phyloP scores from a whole-genome alignment of 2,888 invertebrate species.

The Plagiodera versicolora region DNA sequence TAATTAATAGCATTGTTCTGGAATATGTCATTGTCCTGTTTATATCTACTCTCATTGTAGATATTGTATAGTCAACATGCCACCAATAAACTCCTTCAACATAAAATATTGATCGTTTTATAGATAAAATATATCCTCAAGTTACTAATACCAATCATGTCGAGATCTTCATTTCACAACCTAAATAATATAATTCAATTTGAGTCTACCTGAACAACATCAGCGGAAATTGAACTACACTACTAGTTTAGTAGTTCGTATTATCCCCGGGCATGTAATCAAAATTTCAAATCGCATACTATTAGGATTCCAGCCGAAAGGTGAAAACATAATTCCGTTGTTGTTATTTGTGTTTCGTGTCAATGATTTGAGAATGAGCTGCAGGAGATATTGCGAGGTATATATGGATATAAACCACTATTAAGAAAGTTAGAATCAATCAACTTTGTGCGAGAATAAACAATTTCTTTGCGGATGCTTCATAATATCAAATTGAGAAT shows the following conservation, averaged over 20 bases:
- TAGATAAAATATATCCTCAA: not conserved
- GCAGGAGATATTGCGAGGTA: not conserved
- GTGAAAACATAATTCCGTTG: conserved; percentile 15
- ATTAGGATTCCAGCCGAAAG: conserved; percentile 20
- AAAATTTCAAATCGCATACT: conserved; percentile 16
- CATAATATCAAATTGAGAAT: too few relatives aligned
- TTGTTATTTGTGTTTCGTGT: conserved; percentile 18
- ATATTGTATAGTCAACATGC: too few relatives aligned
- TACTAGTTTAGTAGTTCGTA: conserved; percentile 3
- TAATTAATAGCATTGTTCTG: too few relatives aligned
- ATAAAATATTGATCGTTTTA: too few relatives aligned
- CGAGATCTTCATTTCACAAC: not conserved
- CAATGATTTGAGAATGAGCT: conserved; percentile 18
- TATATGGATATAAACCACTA: not conserved
- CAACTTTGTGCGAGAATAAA: too few relatives aligned
- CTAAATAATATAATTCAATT: not conserved
- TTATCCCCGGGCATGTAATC: conserved; percentile 10
- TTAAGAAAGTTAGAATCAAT: not conserved
- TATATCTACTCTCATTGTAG: too few relatives aligned
- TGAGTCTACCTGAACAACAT: not conserved
- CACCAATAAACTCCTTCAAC: too few relatives aligned
- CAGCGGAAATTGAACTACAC: not conserved
- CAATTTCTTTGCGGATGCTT: too few relatives aligned
- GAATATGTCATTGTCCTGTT: too few relatives aligned
- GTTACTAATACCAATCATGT: not conserved